Base-by-base conservation (phyloP, 2,797 vertebrate genomes). In the Brachymystax lenok region DNA sequence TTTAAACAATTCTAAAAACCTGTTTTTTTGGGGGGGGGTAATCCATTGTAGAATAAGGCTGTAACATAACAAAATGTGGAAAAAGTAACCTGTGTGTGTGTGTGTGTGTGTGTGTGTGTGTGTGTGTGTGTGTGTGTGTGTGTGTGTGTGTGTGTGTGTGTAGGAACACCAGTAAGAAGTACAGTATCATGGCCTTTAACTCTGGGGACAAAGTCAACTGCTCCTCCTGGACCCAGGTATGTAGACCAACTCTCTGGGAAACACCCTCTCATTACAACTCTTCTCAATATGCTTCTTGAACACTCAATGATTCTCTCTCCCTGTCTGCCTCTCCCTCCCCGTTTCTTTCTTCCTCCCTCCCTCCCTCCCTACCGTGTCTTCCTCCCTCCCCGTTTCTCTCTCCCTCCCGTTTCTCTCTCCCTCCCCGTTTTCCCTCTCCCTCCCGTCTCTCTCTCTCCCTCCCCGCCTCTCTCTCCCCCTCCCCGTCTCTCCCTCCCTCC, bases 141-240 rank as follows among this genome's bases (percentile, higher is more conserved):
- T 50, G 17, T 19, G 40, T 73, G 50, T 61, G 3, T 92, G 89
- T 90, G 81, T 33, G 28, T 28, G 66, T 72, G 19, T 21, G 27
- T 82, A 98, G 96, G 92, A 97, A 95, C 80, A 96, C 94, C 33
- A 94, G 81, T 79, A 98, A 98, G 87, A 96, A 94, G 81, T 97
- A 97, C 86, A 98, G 95, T 71, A 95, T 98, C 76, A 98, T 98
- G 97, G 96, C 96, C 27, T 98, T 98, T 83, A 98, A 98, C 66
- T 87, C 95, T 2, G 97, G 96, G 0, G 97, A 98, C 92, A 95
- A 92, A 87, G 96, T 98, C 81, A 97, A 94, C 85, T 97, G 97
- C 79, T 92, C 95, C 24, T 86, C 94, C 0, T 98, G 97, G 96
- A 96, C 96, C 76, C 97, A 98, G 95, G 97, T 98, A 85, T 68